Percentiles rank a stretch among this genome's conserved stretches.
Conservation (phyloP, 2,113 vertebrate genomes). For the Mungos mungo region DNA sequence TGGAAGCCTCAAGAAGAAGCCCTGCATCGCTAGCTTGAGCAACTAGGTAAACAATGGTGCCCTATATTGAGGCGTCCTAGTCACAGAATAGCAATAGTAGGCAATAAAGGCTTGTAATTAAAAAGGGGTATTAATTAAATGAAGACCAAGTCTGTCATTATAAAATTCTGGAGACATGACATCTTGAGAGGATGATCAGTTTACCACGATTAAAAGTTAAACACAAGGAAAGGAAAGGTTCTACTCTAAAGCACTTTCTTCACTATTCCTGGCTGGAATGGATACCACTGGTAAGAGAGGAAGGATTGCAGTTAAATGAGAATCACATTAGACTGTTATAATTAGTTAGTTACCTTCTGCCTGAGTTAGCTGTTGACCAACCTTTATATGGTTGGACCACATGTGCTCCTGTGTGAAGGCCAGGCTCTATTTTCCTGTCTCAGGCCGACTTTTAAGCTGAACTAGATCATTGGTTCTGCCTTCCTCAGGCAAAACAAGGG, state of each 20-base stretch:
- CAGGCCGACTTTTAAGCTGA: not conserved
- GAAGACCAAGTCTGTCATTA: not conserved
- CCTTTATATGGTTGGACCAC: not conserved
- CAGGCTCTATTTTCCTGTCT: not conserved
- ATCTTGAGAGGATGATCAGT: not conserved
- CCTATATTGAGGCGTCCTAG: not conserved
- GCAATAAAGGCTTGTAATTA: not conserved
- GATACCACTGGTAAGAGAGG: not conserved
- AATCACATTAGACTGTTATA: not conserved
- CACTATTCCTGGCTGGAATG: not conserved
- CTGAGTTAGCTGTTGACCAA: not conserved
- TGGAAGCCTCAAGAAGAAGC: not conserved
- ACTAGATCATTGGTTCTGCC: not conserved
- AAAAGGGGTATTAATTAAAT: not conserved
- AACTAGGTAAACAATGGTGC: not conserved
- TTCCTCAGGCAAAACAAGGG: not conserved
- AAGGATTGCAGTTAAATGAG: not conserved
- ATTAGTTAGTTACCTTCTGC: not conserved
- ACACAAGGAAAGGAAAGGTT: not conserved
- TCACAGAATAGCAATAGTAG: not conserved
- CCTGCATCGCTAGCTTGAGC: not conserved
- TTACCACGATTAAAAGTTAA: not conserved
- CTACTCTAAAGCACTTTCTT: not conserved
- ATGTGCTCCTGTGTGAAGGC: not conserved
- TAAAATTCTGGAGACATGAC: not conserved